Conservation (phyloP, 2,888 invertebrate species). For the Agrotis clavis region DNA sequence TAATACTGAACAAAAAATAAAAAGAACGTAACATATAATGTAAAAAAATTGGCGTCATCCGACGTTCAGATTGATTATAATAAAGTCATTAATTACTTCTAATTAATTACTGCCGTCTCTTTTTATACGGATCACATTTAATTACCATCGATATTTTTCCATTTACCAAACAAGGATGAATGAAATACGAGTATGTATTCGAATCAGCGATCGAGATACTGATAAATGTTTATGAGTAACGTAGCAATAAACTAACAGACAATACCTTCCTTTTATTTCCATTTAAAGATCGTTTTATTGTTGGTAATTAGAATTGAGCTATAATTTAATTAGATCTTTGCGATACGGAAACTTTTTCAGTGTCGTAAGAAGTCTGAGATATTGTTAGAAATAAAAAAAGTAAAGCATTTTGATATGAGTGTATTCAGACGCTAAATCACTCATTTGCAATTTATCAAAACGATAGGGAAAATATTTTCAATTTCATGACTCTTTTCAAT, state of each 20-base stretch:
- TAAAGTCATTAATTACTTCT: conserved; percentile 41
- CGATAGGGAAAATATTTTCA: too few species aligned
- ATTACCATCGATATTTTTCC: conserved; percentile 39
- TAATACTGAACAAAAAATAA: conserved; percentile 7
- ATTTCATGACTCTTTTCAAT: too few species aligned
- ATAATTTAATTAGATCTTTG: conserved; percentile 35
- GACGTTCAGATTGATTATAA: conserved; percentile 17
- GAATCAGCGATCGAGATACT: conserved; percentile 16
- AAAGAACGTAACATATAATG: neutral
- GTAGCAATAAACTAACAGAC: conserved; percentile 21
- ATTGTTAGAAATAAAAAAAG: neutral
- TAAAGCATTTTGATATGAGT: neutral
- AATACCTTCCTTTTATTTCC: conserved; percentile 42
- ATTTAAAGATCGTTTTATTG: conserved; percentile 38
- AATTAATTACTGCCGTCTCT: conserved; percentile 32
- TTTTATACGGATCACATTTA: conserved; percentile 40
- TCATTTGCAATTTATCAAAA: too few species aligned
- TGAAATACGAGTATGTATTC: conserved; percentile 39
- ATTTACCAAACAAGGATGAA: conserved; percentile 47
- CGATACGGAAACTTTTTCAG: conserved; percentile 19
- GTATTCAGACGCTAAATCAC: neutral
- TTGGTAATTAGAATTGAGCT: conserved; percentile 22
- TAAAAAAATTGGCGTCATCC: neutral
- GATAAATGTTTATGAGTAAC: conserved; percentile 46
- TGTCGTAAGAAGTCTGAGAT: neutral